phyloP scores from a whole-genome alignment of 2,113 vertebrate genomes.

The Mustela nigripes region DNA sequence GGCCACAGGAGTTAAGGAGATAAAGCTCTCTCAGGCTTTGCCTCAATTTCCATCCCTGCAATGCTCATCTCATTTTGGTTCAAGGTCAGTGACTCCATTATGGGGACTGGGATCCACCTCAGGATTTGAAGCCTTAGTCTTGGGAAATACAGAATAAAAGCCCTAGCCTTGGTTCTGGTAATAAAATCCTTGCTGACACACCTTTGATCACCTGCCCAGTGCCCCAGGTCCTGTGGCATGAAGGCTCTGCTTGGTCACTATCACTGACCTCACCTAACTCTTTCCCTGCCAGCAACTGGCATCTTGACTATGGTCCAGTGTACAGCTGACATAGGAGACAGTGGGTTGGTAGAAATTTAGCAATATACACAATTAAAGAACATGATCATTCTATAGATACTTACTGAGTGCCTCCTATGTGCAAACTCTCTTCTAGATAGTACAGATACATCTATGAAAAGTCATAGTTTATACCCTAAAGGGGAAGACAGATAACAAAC shows the following conservation, averaged over 20 bases:
- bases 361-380: not conserved
- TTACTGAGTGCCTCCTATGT: not conserved
- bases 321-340: not conserved
- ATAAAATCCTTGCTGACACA: not conserved
- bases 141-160: not conserved
- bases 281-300: not conserved
- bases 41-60: not conserved
- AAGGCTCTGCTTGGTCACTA: not conserved
- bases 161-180: not conserved
- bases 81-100: not conserved
- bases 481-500: not conserved
- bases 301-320: not conserved
- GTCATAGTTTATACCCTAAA: not conserved
- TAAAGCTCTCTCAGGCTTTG: not conserved
- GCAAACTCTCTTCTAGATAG: not conserved
- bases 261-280: not conserved
- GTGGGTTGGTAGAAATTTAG: not conserved
- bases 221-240: not conserved
- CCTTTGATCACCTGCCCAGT: not conserved
- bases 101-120: not conserved
- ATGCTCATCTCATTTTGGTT: not conserved
- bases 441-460: not conserved
- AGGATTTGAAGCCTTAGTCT: not conserved
- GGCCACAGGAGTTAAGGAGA: not conserved
- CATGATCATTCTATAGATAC: not conserved